Evolutionary conservation across 1,140 invertebrate genomes (phyloP), one percentile per base, ranked within the genome.

Genomic region (Drosophila funebris): DNA sequence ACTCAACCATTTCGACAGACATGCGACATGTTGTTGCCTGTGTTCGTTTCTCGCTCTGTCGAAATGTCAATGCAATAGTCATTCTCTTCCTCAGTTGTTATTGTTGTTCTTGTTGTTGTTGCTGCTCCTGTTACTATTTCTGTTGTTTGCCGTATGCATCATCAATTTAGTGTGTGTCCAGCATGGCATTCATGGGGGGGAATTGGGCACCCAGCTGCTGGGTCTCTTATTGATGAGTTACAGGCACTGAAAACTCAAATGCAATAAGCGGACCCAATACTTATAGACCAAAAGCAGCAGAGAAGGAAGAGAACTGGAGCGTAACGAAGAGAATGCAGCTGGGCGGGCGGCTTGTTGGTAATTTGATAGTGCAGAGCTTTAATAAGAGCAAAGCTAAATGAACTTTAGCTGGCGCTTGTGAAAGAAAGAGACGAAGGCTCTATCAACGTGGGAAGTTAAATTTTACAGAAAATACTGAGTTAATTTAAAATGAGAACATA

Each of bases 1-100:
- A 48, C 33, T 50, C 69, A 16, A 0, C 41, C 41, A 24, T 37
- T 72, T 58, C n/a, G 39, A 54, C 66, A 52, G 64, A 69, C 71
- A 57, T 22, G 56, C 71, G 71, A 73, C 71, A 73, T 73, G 70
- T 73, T 73, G 63, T 39, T 68, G 70, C 48, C 62, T 58, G 37
- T 68, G 31, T 53, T 68, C 53, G 37, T 61, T 66, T 36, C 36
- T 36, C 67, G 61, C 62, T 73, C 75, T 77, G 81, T 87, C 77
- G 66, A 81, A 81, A 81, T 85, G 81, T 85, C 81, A 85, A 87
- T 85, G 81, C 81, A 87, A 85, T 85, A 82, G 74, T 81, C 82
- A 85, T 75, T 78, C 78, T 74, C 63, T 58, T 37, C 13, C 16
- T 27, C 29, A 22, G 16, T 64, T 24, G 60, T 24, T 33, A 24